phyloP scores from a whole-genome alignment of 2,797 vertebrate species.

The Notoglanidium macrostoma region DNA sequence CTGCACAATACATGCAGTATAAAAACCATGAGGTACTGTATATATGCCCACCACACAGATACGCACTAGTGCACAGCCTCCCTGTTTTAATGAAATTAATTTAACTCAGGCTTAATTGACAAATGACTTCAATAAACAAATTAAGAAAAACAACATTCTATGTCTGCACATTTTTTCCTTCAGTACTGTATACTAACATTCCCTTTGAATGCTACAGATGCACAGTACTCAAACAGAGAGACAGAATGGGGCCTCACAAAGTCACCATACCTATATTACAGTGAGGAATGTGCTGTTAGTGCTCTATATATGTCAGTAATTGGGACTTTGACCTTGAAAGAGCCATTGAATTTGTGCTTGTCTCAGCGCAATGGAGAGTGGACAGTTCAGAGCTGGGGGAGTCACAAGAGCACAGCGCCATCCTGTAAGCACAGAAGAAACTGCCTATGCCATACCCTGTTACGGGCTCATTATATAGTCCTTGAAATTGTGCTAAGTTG shows the following conservation, averaged over 20 bases:
- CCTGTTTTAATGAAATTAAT: constrained; percentile 7
- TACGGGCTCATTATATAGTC: neutral
- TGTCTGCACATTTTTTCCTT: constrained; percentile 27
- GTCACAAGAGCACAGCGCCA: constrained; percentile 9
- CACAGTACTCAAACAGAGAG: neutral
- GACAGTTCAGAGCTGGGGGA: neutral
- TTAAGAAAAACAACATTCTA: constrained; percentile 23
- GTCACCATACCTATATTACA: constrained; percentile 13
- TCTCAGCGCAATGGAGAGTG: constrained; percentile 1
- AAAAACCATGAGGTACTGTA: neutral
- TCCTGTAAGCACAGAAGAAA: neutral
- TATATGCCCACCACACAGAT: neutral
- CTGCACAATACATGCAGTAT: neutral
- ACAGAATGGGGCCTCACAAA: constrained; percentile 14
- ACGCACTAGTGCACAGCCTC: neutral
- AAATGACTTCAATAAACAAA: constrained; percentile 24
- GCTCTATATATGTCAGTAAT: constrained; percentile 6
- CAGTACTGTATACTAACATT: constrained; percentile 5
- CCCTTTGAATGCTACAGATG: constrained; percentile 1
- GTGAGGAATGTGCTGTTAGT: constrained; percentile 36
- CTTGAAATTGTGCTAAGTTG: constrained; percentile 29
- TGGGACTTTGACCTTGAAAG: constrained; percentile 48
- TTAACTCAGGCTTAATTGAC: neutral
- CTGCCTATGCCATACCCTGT: neutral
- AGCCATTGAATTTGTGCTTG: constrained; percentile 17